Evolutionary conservation across 2,888 invertebrate species (phyloP).

Genomic region (Tridacna crocea): DNA sequence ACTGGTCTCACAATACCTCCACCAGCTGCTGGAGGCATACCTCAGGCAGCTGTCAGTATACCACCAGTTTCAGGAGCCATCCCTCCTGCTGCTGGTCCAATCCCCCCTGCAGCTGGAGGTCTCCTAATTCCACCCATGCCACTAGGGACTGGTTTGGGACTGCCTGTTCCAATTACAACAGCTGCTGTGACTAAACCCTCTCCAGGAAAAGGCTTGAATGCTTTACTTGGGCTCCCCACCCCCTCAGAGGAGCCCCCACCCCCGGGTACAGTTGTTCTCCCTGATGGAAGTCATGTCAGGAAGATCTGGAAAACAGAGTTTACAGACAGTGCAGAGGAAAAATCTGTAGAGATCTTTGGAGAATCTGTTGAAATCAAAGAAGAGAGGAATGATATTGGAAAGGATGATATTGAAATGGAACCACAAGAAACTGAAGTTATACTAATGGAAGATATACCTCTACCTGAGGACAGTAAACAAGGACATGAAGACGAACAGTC

Average conservation of each 20-base stretch:
- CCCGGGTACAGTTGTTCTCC: conserved; percentile 52
- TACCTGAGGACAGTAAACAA: conserved; percentile 28
- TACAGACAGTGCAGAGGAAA: neutral
- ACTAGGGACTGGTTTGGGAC: neutral
- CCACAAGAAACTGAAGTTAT: conserved; percentile 37
- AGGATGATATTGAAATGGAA: neutral
- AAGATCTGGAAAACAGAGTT: conserved; percentile 29
- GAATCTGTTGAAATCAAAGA: conserved; percentile 10
- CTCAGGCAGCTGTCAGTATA: neutral
- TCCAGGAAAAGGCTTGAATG: conserved; percentile 55
- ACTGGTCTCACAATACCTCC: conserved; percentile 50
- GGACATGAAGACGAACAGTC: neutral
- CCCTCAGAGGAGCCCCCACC: conserved; percentile 56
- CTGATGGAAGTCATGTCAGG: conserved; percentile 41
- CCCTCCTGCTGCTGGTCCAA: neutral
- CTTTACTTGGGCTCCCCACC: conserved; percentile 54
- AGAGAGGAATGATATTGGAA: neutral
- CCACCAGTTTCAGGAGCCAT: neutral
- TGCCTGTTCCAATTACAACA: conserved; percentile 1
- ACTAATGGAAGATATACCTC: conserved; percentile 51
- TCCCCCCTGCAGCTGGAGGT: conserved; percentile 9
- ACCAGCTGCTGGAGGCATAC: conserved; percentile 33
- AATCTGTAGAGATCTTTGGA: conserved; percentile 3
- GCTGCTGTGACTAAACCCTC: conserved; percentile 29
- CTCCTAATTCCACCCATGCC: neutral